A percentile compares a stretch with the other conserved stretches of the same genome.
phyloP scores from a whole-genome alignment of 2,888 invertebrate species.

The Trachelus stipa region DNA sequence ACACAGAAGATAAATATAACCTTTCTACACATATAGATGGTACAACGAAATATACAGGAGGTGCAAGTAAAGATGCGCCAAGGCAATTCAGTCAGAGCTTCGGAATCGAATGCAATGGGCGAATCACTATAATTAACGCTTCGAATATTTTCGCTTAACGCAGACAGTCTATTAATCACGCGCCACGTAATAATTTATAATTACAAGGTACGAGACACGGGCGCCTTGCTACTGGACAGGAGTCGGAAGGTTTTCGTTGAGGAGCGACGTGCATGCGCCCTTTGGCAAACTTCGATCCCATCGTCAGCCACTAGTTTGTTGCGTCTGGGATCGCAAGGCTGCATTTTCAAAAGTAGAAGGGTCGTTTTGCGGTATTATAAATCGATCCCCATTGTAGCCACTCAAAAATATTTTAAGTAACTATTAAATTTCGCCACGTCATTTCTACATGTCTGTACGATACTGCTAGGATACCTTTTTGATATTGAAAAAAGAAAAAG shows the following conservation, averaged over 20 bases:
- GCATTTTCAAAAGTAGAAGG: background rate
- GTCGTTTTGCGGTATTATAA: background rate
- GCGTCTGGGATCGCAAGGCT: background rate
- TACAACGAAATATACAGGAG: background rate
- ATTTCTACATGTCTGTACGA: background rate
- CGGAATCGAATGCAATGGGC: constrained; percentile 5
- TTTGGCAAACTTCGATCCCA: background rate
- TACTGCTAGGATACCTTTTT: background rate
- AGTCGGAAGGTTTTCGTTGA: constrained; percentile 20
- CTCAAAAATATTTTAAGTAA: background rate
- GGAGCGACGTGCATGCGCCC: background rate
- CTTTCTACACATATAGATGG: no score
- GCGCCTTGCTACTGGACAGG: constrained; percentile 48
- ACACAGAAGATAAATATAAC: background rate
- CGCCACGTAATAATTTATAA: constrained; percentile 53
- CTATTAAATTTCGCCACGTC: background rate
- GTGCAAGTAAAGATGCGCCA: background rate
- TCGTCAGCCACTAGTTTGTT: background rate
- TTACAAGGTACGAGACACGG: constrained; percentile 43
- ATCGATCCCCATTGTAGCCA: background rate
- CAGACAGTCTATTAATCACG: constrained; percentile 49
- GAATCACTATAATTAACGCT: constrained; percentile 48
- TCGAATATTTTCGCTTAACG: constrained; percentile 47
- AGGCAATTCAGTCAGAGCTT: constrained; percentile 6
- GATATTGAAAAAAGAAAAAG: background rate